phyloP scores from a whole-genome alignment of 30 jellyfish, hydroid and myxozoan species.

The Aurelia aurita region DNA sequence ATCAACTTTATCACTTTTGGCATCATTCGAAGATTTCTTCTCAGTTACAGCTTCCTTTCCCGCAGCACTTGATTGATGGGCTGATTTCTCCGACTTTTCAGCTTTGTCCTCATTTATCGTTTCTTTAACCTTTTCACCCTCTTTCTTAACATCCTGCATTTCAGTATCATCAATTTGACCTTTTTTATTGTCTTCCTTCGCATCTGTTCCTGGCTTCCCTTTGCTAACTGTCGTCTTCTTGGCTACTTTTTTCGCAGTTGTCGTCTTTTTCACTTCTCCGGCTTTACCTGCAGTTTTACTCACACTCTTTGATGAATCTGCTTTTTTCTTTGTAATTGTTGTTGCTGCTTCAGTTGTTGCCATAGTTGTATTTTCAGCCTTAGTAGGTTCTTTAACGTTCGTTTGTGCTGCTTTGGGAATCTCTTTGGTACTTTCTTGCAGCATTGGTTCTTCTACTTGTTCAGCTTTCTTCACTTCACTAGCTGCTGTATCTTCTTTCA shows the following conservation, averaged over 20 bases:
- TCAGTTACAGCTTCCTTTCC: constrained; percentile 29
- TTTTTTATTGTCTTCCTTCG: constrained; percentile 30
- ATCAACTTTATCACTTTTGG: constrained; percentile 26
- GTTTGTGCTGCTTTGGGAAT: too few relatives aligned
- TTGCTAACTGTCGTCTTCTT: constrained; percentile 40
- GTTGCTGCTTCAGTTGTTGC: background rate
- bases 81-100: constrained; percentile 9
- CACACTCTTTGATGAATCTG: constrained; percentile 52
- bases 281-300: constrained; percentile 29
- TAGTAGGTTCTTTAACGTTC: too few relatives aligned
- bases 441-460: too few relatives aligned
- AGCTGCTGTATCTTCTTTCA: background rate
- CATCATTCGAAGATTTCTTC: constrained; percentile 45
- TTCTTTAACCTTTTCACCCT: constrained; percentile 11
- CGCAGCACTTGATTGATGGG: background rate
- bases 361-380: background rate
- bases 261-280: constrained; percentile 35
- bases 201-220: constrained; percentile 10
- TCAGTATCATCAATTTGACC: constrained; percentile 28
- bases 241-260: constrained; percentile 9
- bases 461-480: too few relatives aligned
- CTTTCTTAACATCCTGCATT: constrained; percentile 24
- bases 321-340: constrained; percentile 56
- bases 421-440: background rate
- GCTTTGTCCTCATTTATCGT: background rate